phyloP scores from a whole-genome alignment of 1,140 invertebrate species.

The Dendrolimus kikuchii region DNA sequence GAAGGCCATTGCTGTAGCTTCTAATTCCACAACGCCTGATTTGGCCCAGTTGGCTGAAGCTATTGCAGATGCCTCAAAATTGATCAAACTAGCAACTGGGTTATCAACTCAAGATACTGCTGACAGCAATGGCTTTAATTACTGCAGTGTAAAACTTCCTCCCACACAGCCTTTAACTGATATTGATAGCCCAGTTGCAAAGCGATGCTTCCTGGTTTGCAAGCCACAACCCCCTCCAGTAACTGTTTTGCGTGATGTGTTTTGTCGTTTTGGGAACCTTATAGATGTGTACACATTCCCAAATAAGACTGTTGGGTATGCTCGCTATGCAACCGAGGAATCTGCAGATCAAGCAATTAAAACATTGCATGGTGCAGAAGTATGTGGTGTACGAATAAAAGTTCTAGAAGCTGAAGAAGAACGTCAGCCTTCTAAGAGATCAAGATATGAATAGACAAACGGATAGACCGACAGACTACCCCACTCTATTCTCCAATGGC shows the following conservation, averaged over 20 bases:
- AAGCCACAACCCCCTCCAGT: slow-evolving; percentile 86
- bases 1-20: slow-evolving; percentile 29
- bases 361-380: slow-evolving; percentile 45
- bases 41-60: slow-evolving; percentile 45
- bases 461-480: slow-evolving; percentile 13
- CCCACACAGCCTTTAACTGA: slow-evolving; percentile 80
- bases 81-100: slow-evolving; percentile 47
- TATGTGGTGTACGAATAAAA: slow-evolving; percentile 51
- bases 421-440: slow-evolving; percentile 30
- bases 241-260: slow-evolving; percentile 88
- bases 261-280: slow-evolving; percentile 91
- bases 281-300: slow-evolving; percentile 93
- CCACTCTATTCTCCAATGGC: slow-evolving; percentile 8
- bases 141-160: slow-evolving; percentile 79
- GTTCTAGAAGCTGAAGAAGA: slow-evolving; percentile 49
- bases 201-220: slow-evolving; percentile 78
- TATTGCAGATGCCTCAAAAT: slow-evolving; percentile 50
- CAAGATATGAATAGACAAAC: slow-evolving; percentile 21
- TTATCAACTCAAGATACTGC: slow-evolving; percentile 26
- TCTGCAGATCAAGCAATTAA: slow-evolving; percentile 78
- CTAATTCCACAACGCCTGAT: slow-evolving; percentile 34
- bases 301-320: slow-evolving; percentile 93
- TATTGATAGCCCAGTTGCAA: slow-evolving; percentile 52
- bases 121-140: slow-evolving; percentile 38
- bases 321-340: slow-evolving; percentile 85